phyloP scores from a whole-genome alignment of 2,888 invertebrate genomes.

The Callyntrura guangdongensis region DNA sequence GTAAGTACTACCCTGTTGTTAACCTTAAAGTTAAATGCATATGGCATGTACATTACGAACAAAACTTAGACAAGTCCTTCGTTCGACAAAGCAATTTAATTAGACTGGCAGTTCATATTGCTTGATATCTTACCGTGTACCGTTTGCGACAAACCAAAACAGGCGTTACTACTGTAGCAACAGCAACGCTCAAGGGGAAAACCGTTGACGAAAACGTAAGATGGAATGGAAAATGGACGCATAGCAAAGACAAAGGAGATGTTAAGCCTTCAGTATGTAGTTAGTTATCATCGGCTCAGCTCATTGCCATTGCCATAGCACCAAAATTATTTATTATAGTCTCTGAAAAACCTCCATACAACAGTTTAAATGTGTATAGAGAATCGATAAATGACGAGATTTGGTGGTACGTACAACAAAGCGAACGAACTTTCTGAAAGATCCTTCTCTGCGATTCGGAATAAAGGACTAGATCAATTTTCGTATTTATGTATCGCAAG shows the following conservation, averaged over 20 bases:
- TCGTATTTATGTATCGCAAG: background rate
- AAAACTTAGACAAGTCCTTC: no score
- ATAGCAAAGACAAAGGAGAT: background rate
- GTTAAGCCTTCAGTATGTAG: background rate
- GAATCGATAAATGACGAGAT: conserved; percentile 19
- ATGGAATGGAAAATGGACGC: background rate
- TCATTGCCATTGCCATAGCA: background rate
- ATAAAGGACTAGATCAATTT: conserved; percentile 8
- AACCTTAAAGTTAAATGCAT: no score
- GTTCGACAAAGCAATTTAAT: no score
- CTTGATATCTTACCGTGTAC: no score
- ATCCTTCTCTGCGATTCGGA: background rate
- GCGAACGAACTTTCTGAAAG: conserved; percentile 27
- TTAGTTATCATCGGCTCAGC: background rate
- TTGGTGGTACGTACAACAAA: conserved; percentile 44
- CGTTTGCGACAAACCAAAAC: no score
- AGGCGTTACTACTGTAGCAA: no score
- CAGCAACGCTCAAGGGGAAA: conserved; percentile 15
- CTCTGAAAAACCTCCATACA: background rate
- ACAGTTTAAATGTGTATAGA: conserved; percentile 32
- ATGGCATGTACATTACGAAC: no score
- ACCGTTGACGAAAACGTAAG: conserved; percentile 16
- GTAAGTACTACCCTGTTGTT: no score
- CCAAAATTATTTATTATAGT: conserved; percentile 12
- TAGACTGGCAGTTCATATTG: no score